Percentiles rank a stretch among this genome's conserved stretches.
phyloP scores from a whole-genome alignment of 2,888 invertebrate genomes.

The Pegoplata infirma region DNA sequence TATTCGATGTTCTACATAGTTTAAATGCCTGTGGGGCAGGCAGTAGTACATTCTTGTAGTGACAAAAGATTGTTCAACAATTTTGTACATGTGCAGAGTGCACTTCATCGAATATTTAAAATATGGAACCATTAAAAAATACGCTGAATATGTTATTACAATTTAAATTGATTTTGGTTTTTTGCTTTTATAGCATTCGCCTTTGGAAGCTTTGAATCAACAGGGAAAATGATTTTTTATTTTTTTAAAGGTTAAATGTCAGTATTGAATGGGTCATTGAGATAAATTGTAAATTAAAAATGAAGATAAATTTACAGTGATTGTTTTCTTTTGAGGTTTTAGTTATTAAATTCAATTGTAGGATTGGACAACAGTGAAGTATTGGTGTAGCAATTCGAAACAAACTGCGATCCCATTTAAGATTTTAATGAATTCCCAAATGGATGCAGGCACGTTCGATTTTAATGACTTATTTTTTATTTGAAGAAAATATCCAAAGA shows the following conservation, averaged over 20 bases:
- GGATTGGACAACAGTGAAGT: too few species aligned
- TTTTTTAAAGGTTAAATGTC: neutral
- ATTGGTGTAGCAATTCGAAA: too few species aligned
- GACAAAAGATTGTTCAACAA: neutral
- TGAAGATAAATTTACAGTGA: neutral
- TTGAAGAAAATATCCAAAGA: too few species aligned
- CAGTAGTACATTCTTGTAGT: neutral
- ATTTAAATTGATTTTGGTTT: conserved; percentile 50
- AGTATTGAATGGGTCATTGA: neutral
- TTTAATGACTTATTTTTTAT: too few species aligned
- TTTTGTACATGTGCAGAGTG: neutral
- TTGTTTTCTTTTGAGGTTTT: neutral
- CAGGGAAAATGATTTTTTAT: neutral
- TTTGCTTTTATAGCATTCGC: too few species aligned
- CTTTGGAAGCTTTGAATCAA: neutral
- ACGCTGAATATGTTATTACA: conserved; percentile 50
- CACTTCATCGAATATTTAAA: conserved; percentile 13
- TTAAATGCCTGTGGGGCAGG: too few species aligned
- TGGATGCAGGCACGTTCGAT: too few species aligned
- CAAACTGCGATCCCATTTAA: too few species aligned
- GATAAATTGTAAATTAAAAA: neutral
- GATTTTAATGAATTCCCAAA: too few species aligned
- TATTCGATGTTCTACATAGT: neutral
- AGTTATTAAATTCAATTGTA: too few species aligned
- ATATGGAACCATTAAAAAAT: conserved; percentile 34